Evolutionary conservation across 2,888 invertebrate genomes (phyloP), one percentile per base, ranked within the genome.

Genomic region (Trichogramma dendrolimi): DNA sequence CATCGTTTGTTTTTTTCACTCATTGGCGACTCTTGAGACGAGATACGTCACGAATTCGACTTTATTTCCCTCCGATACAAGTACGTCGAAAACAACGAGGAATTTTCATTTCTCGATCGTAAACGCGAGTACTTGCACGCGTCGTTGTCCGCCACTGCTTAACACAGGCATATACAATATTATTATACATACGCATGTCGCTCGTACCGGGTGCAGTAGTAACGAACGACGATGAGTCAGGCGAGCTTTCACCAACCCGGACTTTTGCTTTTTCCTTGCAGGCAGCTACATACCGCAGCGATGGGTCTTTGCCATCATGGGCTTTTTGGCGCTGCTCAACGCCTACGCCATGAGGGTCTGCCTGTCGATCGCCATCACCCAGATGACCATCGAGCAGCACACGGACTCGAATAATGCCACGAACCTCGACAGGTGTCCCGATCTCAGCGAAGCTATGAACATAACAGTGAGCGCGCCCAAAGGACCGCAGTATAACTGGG

Each of bases 271-370:
- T 47, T 56, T 44, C 42, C 49, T 61, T 10, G 8, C 55, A 67
- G 67, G 67, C 40, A 52, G 14, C 4, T 58, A 42, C 41, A 59
- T 78, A 49, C 75, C 75, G 6, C 78, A 78, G 64, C 67, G 78
- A 76, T 78, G 77, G 78, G 70, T 78, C 5, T 78, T 78, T 49
- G 78, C 77, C 1, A 38, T 89, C 52, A 89, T 90, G 89, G 86
- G 88, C 6, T 83, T 89, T 68, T 72, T 89, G 69, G 89, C 87
- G 11, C 83, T 89, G 43, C 83, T 87, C 63, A 89, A 88, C 73
- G 89, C 89, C 11, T 89, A 89, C 73, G 87, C 88, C 46, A 89
- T 89, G 89, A 81, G 90, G 8, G 86, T 88, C 3, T 87, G 87
- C 66, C 81, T 90, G 1, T 88, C 87, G 65, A 81, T 89, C 65